A percentile compares a stretch with the other conserved stretches of the same genome.
Evolutionary conservation across 1,140 invertebrate genomes (phyloP).

Genomic region (Drosophila ironensis): DNA sequence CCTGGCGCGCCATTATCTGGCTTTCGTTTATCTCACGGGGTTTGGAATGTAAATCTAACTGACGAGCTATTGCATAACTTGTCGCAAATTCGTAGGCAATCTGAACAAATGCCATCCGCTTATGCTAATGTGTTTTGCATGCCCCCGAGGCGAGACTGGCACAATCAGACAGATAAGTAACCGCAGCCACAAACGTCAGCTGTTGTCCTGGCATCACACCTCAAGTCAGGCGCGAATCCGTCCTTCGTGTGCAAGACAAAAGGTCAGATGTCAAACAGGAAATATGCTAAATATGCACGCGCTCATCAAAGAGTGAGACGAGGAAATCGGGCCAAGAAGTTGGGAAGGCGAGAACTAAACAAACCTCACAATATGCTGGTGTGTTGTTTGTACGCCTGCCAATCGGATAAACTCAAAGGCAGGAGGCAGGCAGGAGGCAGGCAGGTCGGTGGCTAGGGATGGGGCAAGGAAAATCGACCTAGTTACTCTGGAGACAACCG

Average conservation of each 20-base stretch:
- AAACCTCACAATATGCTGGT: no score
- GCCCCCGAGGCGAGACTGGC: slow-evolving; percentile 30
- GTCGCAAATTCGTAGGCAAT: slow-evolving; percentile 52
- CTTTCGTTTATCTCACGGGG: slow-evolving; percentile 13
- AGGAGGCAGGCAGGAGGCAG: no score
- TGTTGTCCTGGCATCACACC: slow-evolving; percentile 18
- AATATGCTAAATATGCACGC: slow-evolving; percentile 62
- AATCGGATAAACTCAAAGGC: background rate
- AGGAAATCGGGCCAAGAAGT: background rate
- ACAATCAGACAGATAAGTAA: slow-evolving; percentile 15
- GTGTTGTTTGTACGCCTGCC: no score
- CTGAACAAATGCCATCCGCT: slow-evolving; percentile 36
- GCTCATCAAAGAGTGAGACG: slow-evolving; percentile 1
- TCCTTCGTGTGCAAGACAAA: slow-evolving; percentile 37
- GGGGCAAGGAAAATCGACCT: background rate
- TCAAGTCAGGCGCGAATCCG: slow-evolving; percentile 27
- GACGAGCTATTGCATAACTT: slow-evolving; percentile 49
- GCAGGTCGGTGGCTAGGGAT: no score
- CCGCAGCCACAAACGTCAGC: slow-evolving; percentile 11
- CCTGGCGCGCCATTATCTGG: background rate
- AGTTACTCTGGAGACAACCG: slow-evolving; percentile 17
- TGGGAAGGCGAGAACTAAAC: background rate
- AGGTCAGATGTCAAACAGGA: slow-evolving; percentile 46
- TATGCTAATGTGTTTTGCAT: slow-evolving; percentile 57
- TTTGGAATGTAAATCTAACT: slow-evolving; percentile 25